Base-by-base conservation (phyloP, 2,888 invertebrate species). In the Drosophila setosimentum region DNA sequence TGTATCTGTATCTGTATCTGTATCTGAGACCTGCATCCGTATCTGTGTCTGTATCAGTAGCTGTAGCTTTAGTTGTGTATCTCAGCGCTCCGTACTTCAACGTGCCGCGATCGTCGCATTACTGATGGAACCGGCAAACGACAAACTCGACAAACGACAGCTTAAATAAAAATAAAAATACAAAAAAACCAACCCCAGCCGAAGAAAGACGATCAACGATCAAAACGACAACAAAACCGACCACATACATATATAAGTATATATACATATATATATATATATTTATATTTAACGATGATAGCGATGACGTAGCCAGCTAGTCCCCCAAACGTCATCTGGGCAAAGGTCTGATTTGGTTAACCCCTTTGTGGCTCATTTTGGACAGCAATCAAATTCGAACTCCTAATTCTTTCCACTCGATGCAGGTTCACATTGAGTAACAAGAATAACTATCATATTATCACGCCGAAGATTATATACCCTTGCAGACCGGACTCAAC, bases 71-170 rank as follows among this genome's bases (percentile, higher is more conserved):
- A 16, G 21, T 21, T 57, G 27, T 55, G 57, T 58, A 51, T 57
- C 62, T 58, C 53, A 62, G 60, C 67, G 71, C 29, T 66, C 57
- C 69, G 90, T 79, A 83, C 84, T 89, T 84, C 68, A 76, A 82
- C 80, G 82, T 87, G 84, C 80, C 87, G 77, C 89, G 90, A 85
- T 91, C 87, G 87, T 82, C 90, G 82, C 91, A 74, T 84, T 87
- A 91, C 92, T 91, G 91, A 87, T 69, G 73, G 59, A 65, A 71
- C 79, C 74, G 86, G 78, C 83, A 86, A 81, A 65, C 75, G 70
- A 49, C 67, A 57, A 69, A 55, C 63, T 58, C 63, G 69, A 53
- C 66, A 63, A 63, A 27, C 65, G 59, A 68, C 72, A 59, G 48
- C 59, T 29, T 55, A 33, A 40, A 72, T 80, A 11, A 78, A 78